phyloP scores from a whole-genome alignment of 2,888 invertebrate species.

The Chymomyza procnemis region DNA sequence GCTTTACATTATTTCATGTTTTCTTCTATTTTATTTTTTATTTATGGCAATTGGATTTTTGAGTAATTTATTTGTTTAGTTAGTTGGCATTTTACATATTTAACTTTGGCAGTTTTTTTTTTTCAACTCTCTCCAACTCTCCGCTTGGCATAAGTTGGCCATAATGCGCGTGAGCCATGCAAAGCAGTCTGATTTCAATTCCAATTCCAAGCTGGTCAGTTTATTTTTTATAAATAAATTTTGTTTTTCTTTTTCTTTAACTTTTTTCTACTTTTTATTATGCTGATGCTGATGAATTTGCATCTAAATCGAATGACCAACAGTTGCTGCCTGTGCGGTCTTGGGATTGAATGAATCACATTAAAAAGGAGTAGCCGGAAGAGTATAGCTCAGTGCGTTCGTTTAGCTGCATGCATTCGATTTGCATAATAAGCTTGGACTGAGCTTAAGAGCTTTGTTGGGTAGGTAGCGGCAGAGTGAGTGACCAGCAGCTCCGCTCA shows the following conservation, averaged over 20 bases:
- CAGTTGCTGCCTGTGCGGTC: not conserved
- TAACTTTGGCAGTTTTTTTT: conserved; percentile 27
- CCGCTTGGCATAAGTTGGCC: not conserved
- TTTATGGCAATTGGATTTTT: conserved; percentile 69
- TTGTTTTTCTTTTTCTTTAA: conserved; percentile 44
- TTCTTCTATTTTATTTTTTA: conserved; percentile 24
- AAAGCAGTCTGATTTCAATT: conserved; percentile 34
- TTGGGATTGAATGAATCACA: conserved; percentile 25
- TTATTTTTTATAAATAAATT: conserved; percentile 14
- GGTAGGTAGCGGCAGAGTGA: not conserved
- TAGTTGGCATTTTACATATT: conserved; percentile 9
- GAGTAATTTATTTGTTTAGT: conserved; percentile 47
- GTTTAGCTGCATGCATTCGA: conserved; percentile 38
- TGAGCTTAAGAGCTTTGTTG: conserved; percentile 55
- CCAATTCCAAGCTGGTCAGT: conserved; percentile 47
- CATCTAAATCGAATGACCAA: conserved; percentile 76
- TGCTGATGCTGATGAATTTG: conserved; percentile 74
- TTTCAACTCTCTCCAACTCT: not conserved
- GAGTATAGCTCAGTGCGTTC: conserved; percentile 36
- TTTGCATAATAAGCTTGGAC: conserved; percentile 73
- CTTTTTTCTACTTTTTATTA: conserved; percentile 43
- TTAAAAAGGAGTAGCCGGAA: conserved; percentile 56
- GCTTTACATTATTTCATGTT: conserved; percentile 12
- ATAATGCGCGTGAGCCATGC: conserved; percentile 22
- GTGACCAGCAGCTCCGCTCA: not conserved